phyloP scores from a whole-genome alignment of 2,888 invertebrate genomes.

The Mythimna pallens region DNA sequence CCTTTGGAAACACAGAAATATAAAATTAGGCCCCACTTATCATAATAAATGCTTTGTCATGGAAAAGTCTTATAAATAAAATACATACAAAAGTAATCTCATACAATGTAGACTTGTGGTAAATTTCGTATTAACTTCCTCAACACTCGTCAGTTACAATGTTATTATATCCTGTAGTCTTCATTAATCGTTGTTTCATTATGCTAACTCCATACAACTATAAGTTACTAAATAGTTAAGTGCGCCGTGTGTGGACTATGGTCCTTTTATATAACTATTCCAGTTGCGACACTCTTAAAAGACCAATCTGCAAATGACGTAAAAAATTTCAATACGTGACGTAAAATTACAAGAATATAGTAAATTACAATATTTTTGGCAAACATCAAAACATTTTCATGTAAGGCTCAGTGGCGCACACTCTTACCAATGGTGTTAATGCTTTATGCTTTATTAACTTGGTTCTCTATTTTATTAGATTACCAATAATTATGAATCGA shows the following conservation, averaged over 20 bases:
- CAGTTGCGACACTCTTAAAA: conserved; percentile 89
- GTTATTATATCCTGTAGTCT: conserved; percentile 79
- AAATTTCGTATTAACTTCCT: conserved; percentile 67
- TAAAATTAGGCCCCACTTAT: conserved; percentile 88
- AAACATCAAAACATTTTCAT: conserved; percentile 59
- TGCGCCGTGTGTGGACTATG: conserved; percentile 72
- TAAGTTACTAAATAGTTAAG: conserved; percentile 70
- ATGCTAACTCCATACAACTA: conserved; percentile 76
- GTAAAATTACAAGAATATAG: conserved; percentile 54
- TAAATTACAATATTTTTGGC: conserved; percentile 64
- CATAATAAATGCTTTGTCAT: conserved; percentile 88
- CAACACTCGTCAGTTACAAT: conserved; percentile 62
- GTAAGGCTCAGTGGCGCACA: conserved; percentile 42
- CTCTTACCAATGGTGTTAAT: conserved; percentile 41
- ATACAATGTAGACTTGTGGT: conserved; percentile 65
- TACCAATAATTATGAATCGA: conserved; percentile 25
- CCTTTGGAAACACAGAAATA: conserved; percentile 73
- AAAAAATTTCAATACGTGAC: conserved; percentile 66
- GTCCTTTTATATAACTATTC: conserved; percentile 84
- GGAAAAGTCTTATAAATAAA: conserved; percentile 84
- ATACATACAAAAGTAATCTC: conserved; percentile 78
- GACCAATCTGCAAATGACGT: conserved; percentile 89
- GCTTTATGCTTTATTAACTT: conserved; percentile 24
- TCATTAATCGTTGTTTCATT: conserved; percentile 86
- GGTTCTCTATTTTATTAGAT: conserved; percentile 16